phyloP scores from a whole-genome alignment of 2,113 vertebrate genomes.

The Lipophrys pholis region DNA sequence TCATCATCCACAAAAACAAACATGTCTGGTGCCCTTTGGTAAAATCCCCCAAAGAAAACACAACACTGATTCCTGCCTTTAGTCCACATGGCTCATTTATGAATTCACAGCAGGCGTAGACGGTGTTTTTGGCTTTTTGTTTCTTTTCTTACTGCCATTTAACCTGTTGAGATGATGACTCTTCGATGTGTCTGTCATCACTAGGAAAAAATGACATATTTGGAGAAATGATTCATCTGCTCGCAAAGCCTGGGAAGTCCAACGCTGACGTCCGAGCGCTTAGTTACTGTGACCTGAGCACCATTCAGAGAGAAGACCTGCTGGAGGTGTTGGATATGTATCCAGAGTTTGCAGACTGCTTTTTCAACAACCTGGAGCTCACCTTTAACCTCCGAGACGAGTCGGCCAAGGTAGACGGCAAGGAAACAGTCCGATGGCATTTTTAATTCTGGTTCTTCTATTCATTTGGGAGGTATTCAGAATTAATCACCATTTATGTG shows the following conservation, averaged over 20 bases:
- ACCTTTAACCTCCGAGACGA: constrained; percentile 98
- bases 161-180: background rate
- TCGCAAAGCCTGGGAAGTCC: constrained; percentile 95
- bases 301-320: constrained; percentile 95
- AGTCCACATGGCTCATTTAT: background rate
- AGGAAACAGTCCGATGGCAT: too few relatives aligned
- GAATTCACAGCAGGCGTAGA: constrained; percentile 9
- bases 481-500: background rate
- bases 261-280: constrained; percentile 96
- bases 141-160: background rate
- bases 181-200: constrained; percentile 29
- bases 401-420: constrained; percentile 84
- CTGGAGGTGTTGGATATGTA: constrained; percentile 99
- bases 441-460: too few relatives aligned
- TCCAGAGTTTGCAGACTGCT: constrained; percentile 96
- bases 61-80: constrained; percentile 13
- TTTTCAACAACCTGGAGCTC: constrained; percentile 95
- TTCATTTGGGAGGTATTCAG: background rate
- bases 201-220: constrained; percentile 99
- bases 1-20: constrained; percentile 63
- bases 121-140: background rate
- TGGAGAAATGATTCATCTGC: constrained; percentile 97
- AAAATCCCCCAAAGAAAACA: constrained; percentile 19
- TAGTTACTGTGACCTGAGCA: constrained; percentile 98
- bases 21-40: constrained; percentile 36